Base-by-base conservation (phyloP, 2,797 vertebrate genomes). In the Megaceryle alcyon region DNA sequence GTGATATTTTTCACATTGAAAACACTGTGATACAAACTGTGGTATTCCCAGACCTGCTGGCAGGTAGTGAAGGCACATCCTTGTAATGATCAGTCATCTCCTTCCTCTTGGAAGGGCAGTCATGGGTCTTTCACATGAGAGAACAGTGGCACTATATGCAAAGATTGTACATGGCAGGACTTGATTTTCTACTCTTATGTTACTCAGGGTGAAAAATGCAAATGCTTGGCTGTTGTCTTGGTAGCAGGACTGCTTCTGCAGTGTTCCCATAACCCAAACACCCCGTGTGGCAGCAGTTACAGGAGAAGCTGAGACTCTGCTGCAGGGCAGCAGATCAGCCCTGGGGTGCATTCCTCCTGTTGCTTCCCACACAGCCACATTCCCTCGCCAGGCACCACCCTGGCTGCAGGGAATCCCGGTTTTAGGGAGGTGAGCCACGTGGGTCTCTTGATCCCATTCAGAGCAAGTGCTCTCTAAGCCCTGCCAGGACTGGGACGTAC, bases 401-500 rank as follows among this genome's bases (percentile, higher is more conserved):
- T 28, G 22, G 60, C 65, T 43, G 35, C 56, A 28, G 60, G 48
- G 46, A 61, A 14, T 3, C 2, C 28, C 12, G 0, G 5, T 33
- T n/a, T 14, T 6, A 35, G 70, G 44, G 20, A 21, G 2, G 8
- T 5, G 22, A 53, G 49, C 19, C 6, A 3, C 0, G 3, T 18
- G 6, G 49, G 49, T 28, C 26, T 9, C 14, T 22, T 14, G 10
- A 8, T 9, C 23, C 49, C 26, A 6, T 17, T 41, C 9, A 9
- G 18, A 7, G 6, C 3, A 6, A 29, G 35, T 1, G 11, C 48
- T 49, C 48, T 49, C 48, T 49, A 14, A 26, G 48, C 28, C 33
- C 33, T 7, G 26, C 10, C 6, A 6, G 0, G 14, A 23, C 3
- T n/a, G 4, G 26, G 17, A 76, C 95, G 26, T 92, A 99, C 99